phyloP scores from a whole-genome alignment of 2,888 invertebrate species.

The Gryllus longicercus region DNA sequence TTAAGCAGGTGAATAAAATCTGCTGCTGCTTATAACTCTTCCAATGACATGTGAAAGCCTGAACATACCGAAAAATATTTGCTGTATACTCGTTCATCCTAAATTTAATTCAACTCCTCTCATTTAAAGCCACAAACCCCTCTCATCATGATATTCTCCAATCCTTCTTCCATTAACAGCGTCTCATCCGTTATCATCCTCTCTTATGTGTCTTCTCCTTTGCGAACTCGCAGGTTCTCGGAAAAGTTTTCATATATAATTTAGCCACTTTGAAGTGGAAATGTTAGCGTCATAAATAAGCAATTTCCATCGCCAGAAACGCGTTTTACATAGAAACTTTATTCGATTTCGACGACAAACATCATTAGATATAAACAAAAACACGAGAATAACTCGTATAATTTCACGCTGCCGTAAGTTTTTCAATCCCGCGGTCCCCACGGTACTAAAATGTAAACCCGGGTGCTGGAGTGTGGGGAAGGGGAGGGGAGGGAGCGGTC shows the following conservation, averaged over 20 bases:
- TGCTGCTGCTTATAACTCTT: too few relatives aligned
- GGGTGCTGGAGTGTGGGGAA: not conserved
- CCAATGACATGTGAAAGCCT: too few relatives aligned
- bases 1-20: too few relatives aligned
- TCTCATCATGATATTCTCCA: too few relatives aligned
- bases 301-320: not conserved
- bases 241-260: not conserved
- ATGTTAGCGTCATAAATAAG: not conserved
- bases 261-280: conserved; percentile 2
- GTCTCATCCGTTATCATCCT: too few relatives aligned
- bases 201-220: too few relatives aligned
- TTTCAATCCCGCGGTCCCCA: not conserved
- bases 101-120: too few relatives aligned
- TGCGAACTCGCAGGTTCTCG: not conserved
- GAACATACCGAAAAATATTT: too few relatives aligned
- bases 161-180: too few relatives aligned
- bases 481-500: not conserved
- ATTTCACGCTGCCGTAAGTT: not conserved
- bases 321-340: conserved; percentile 17
- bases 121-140: too few relatives aligned
- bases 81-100: too few relatives aligned
- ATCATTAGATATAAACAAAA: conserved; percentile 11
- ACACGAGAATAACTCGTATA: not conserved
- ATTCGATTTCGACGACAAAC: conserved; percentile 3
- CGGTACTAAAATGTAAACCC: not conserved